A percentile compares a stretch with the other conserved stretches of the same genome.
Evolutionary conservation across 2,888 invertebrate species (phyloP).

Genomic region (Eristalis arbustorum): DNA sequence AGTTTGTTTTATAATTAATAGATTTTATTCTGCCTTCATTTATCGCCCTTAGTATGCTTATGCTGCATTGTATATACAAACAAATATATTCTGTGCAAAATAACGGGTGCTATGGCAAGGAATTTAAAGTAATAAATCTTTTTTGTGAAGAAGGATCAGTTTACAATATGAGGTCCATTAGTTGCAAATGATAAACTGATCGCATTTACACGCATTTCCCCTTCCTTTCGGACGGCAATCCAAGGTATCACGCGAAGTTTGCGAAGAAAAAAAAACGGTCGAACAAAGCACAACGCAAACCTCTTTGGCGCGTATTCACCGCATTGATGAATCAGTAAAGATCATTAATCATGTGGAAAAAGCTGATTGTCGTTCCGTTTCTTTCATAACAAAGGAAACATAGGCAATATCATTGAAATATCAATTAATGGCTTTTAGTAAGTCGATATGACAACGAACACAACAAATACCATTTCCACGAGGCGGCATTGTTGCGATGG

Average conservation of each 20-base stretch:
- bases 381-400: slow-evolving; percentile 36
- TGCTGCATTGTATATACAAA: too few species aligned
- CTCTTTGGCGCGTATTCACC: slow-evolving; percentile 4
- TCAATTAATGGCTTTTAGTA: slow-evolving; percentile 60
- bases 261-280: background rate
- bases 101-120: background rate
- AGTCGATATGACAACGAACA: slow-evolving; percentile 41
- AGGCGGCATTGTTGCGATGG: slow-evolving; percentile 20
- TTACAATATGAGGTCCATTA: background rate
- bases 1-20: too few species aligned
- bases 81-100: background rate
- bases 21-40: too few species aligned
- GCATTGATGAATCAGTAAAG: slow-evolving; percentile 49
- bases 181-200: slow-evolving; percentile 18
- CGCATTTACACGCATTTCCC: background rate
- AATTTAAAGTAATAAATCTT: background rate
- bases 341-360: slow-evolving; percentile 56
- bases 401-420: slow-evolving; percentile 49
- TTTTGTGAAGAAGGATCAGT: background rate
- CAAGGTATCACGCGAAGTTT: background rate
- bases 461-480: slow-evolving; percentile 16
- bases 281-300: background rate
- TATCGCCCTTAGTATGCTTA: too few species aligned
- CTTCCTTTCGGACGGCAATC: background rate
- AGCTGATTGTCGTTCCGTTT: slow-evolving; percentile 10